A percentile compares a stretch with the other conserved stretches of the same genome.
phyloP scores from a whole-genome alignment of 35 echinoderm and acorn worm species.

The Ophioderma brevispina region DNA sequence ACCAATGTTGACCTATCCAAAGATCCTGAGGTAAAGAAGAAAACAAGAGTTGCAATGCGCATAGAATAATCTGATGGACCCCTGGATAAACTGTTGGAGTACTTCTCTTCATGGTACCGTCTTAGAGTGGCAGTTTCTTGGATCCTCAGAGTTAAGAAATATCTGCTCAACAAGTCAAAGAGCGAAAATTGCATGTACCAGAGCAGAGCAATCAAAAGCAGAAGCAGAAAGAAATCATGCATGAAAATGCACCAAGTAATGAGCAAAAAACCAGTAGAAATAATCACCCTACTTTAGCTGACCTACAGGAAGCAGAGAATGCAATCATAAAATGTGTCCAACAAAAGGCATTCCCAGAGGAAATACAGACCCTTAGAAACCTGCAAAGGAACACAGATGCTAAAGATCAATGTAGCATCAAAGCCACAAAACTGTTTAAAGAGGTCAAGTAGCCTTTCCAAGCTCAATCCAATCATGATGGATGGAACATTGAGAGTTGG shows the following conservation, averaged over 20 bases:
- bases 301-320: constrained; percentile 33
- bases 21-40: neutral
- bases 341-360: constrained; percentile 24
- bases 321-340: constrained; percentile 4
- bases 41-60: neutral
- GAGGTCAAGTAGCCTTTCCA: constrained; percentile 33
- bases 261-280: neutral
- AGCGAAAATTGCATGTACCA: neutral
- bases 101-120: neutral
- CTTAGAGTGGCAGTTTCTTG: neutral
- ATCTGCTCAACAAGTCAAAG: neutral
- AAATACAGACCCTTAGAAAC: constrained; percentile 6
- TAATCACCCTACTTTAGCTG: neutral
- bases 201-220: neutral
- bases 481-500: constrained; percentile 43
- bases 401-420: neutral
- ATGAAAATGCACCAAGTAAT: neutral
- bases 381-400: neutral
- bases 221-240: neutral
- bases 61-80: neutral
- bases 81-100: neutral
- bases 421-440: constrained; percentile 10
- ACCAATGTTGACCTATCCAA: neutral
- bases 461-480: constrained; percentile 42
- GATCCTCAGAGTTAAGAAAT: constrained; percentile 7